Evolutionary conservation across 1,140 invertebrate genomes (phyloP).

Genomic region (Drosophila sucinea): DNA sequence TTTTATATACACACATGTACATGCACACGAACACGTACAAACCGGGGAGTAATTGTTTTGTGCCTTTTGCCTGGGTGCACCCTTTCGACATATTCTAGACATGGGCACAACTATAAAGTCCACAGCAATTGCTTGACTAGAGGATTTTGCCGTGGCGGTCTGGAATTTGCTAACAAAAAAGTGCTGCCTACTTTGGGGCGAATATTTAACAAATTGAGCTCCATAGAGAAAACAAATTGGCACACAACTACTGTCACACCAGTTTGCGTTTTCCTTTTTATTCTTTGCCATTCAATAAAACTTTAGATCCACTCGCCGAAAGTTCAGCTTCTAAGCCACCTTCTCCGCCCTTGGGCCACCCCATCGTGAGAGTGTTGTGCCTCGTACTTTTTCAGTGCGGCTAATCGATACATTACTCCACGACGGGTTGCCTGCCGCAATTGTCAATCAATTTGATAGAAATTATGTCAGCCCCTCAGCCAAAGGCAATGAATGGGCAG

Average conservation of each 20-base stretch:
- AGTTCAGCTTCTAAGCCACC: background rate
- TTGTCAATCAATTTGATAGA: conserved; percentile 80
- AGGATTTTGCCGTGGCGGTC: background rate
- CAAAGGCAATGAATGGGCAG: background rate
- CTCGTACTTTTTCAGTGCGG: conserved; percentile 46
- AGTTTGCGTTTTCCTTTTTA: background rate
- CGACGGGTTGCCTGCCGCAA: conserved; percentile 66
- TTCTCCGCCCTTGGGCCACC: background rate
- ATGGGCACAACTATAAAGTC: conserved; percentile 53
- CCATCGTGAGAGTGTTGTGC: background rate
- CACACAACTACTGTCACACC: background rate
- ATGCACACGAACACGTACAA: conserved; percentile 8
- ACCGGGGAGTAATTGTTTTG: conserved; percentile 62
- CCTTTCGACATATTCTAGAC: conserved; percentile 45
- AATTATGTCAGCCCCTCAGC: conserved; percentile 64
- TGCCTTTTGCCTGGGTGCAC: conserved; percentile 60
- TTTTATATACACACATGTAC: background rate
- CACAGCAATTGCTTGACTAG: conserved; percentile 39
- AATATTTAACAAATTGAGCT: conserved; percentile 59
- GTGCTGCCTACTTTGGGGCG: conserved; percentile 46
- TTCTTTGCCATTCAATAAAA: conserved; percentile 55
- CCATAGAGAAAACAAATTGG: background rate
- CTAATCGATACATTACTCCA: conserved; percentile 71
- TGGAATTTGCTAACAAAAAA: conserved; percentile 6
- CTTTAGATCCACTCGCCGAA: conserved; percentile 19